A percentile compares a stretch with the other conserved stretches of the same genome.
These are phyloP conservation scores for Rhinichthys klamathensis DNA, from an alignment of 2,113 vertebrate genomes.

Conservation along the genomic window DNA sequence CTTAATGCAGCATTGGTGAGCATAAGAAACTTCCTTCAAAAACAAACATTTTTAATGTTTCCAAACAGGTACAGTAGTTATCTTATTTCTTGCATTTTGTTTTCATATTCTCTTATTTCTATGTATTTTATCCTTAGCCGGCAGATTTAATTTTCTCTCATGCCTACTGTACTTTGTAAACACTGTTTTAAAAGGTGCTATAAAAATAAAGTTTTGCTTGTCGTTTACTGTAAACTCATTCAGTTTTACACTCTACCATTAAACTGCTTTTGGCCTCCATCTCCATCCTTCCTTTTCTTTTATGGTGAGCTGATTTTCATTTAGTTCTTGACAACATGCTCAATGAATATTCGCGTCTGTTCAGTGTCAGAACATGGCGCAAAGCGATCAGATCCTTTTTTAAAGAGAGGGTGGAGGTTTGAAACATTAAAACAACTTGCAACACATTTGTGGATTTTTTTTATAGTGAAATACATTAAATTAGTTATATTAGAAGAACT, in stretches of 20 bases:
- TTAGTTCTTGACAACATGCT: background rate
- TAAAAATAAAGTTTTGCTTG: background rate
- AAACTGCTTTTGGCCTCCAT: constrained; percentile 25
- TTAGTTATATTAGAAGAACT: background rate
- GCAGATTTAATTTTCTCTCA: background rate
- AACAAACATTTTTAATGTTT: too few relatives aligned
- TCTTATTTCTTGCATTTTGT: background rate
- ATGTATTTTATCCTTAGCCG: background rate
- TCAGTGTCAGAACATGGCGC: constrained; percentile 10
- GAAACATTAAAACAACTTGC: background rate
- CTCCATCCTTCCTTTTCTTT: background rate
- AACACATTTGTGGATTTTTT: background rate
- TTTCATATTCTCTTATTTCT: background rate
- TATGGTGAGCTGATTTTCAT: constrained; percentile 2
- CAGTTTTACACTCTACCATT: constrained; percentile 8
- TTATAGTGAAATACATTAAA: background rate
- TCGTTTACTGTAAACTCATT: background rate
- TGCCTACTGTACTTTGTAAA: background rate
- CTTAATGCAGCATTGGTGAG: too few relatives aligned
- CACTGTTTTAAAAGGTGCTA: background rate
- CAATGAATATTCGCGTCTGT: background rate
- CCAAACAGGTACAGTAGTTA: too few relatives aligned
- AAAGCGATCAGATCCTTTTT: background rate
- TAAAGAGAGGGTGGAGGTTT: background rate
- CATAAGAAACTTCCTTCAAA: too few relatives aligned